A percentile compares a stretch with the other conserved stretches of the same genome.
Conservation (phyloP, 2,888 invertebrate species). For the Tetropium fuscum region DNA sequence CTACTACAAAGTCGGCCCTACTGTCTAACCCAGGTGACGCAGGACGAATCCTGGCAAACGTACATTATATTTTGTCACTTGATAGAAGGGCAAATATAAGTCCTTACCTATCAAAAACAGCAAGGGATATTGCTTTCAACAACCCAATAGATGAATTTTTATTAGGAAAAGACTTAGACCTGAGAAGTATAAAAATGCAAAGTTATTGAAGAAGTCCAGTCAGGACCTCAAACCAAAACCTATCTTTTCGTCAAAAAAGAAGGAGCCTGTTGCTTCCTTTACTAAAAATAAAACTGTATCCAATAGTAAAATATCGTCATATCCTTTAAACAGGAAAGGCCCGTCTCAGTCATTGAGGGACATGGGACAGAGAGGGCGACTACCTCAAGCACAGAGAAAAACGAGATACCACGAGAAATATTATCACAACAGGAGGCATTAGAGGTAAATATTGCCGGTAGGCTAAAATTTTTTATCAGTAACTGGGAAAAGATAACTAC, state of each 20-base stretch:
- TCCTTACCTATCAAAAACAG: slow-evolving; percentile 1
- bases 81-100: too few species aligned
- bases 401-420: neutral
- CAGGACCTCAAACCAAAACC: neutral
- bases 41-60: slow-evolving; percentile 7
- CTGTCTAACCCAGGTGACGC: neutral
- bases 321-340: neutral
- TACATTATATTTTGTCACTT: slow-evolving; percentile 5
- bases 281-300: neutral
- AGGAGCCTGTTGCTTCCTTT: neutral
- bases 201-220: slow-evolving; percentile 2
- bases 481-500: neutral
- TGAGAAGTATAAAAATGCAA: slow-evolving; percentile 8
- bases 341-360: neutral
- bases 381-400: neutral
- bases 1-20: neutral
- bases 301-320: neutral
- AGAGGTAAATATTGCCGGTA: neutral
- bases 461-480: neutral
- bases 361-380: neutral
- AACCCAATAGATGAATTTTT: slow-evolving; percentile 3
- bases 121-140: slow-evolving; percentile 13
- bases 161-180: slow-evolving; percentile 11
- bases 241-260: neutral
- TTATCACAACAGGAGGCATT: neutral